A percentile compares a stretch with the other conserved stretches of the same genome.
Evolutionary conservation across 2,113 vertebrate species (phyloP).

Genomic region (Hypocryptadius cinnamomeus): DNA sequence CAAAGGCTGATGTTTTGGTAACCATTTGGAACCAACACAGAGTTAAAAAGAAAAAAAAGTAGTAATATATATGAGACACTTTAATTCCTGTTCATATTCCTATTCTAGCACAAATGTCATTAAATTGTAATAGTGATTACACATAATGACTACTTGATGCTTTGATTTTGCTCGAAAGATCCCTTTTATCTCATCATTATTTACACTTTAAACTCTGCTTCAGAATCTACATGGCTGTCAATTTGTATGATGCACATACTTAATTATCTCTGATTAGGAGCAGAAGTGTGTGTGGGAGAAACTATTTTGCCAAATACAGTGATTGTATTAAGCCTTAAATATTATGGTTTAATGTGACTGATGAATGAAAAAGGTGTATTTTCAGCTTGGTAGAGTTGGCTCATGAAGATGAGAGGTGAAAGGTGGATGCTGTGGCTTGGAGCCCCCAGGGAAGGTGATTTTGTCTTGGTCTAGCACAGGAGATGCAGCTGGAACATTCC

Average conservation of each 20-base stretch:
- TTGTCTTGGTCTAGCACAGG: not conserved
- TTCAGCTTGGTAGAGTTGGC: not conserved
- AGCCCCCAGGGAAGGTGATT: not conserved
- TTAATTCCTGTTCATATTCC: slow-evolving; percentile 1
- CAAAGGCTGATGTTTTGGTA: not conserved
- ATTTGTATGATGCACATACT: slow-evolving; percentile 53
- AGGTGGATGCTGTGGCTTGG: not conserved
- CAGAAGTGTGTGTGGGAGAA: slow-evolving; percentile 12
- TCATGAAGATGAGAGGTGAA: not conserved
- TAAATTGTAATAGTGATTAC: slow-evolving; percentile 54
- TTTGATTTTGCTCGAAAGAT: slow-evolving; percentile 59
- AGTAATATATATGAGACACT: not conserved
- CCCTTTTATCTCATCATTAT: slow-evolving; percentile 57
- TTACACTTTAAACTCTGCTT: slow-evolving; percentile 49
- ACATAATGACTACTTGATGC: slow-evolving; percentile 61
- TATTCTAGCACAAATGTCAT: slow-evolving; percentile 30
- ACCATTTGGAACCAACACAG: not conserved
- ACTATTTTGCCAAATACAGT: slow-evolving; percentile 31
- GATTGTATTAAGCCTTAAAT: slow-evolving; percentile 54
- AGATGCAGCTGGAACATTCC: not conserved
- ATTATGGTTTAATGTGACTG: slow-evolving; percentile 41
- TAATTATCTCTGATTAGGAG: slow-evolving; percentile 55
- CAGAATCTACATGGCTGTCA: slow-evolving; percentile 42
- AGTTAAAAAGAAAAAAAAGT: not conserved
- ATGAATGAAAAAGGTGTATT: not conserved